phyloP scores from a whole-genome alignment of 2,797 vertebrate species.

The Phrynocephalus vlangalii region DNA sequence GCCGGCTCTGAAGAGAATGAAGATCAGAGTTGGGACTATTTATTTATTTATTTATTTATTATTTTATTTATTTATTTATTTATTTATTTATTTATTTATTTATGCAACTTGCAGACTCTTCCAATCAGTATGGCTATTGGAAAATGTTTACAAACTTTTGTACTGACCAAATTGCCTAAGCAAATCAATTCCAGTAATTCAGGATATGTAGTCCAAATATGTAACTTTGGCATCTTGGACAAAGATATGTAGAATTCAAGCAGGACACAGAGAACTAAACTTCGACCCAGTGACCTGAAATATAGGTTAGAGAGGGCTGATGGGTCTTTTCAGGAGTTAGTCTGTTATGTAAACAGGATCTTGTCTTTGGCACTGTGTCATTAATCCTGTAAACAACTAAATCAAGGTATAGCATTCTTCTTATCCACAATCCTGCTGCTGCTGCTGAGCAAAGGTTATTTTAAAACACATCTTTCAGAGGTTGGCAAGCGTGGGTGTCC shows the following conservation, averaged over 20 bases:
- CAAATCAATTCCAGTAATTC: no score
- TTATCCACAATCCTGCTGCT: slow-evolving; percentile 29
- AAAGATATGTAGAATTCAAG: slow-evolving; percentile 17
- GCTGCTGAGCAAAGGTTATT: neutral
- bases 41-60: no score
- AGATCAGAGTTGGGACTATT: no score
- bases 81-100: no score
- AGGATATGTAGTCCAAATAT: no score
- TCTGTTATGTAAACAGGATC: neutral
- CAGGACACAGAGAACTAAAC: neutral
- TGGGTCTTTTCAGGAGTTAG: slow-evolving; percentile 30
- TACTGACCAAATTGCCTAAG: no score
- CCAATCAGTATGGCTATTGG: no score
- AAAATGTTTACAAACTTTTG: no score
- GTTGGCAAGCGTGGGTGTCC: slow-evolving; percentile 5
- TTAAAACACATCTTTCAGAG: slow-evolving; percentile 32
- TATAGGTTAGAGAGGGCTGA: slow-evolving; percentile 30
- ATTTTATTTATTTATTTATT: no score
- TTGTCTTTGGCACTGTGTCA: neutral
- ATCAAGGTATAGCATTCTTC: slow-evolving; percentile 35
- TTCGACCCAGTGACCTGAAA: neutral
- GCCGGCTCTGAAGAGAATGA: neutral
- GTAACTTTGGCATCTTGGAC: no score
- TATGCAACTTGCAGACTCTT: no score
- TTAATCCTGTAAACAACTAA: neutral